phyloP scores from a whole-genome alignment of 2,113 vertebrate genomes.

The Eidolon helvum region DNA sequence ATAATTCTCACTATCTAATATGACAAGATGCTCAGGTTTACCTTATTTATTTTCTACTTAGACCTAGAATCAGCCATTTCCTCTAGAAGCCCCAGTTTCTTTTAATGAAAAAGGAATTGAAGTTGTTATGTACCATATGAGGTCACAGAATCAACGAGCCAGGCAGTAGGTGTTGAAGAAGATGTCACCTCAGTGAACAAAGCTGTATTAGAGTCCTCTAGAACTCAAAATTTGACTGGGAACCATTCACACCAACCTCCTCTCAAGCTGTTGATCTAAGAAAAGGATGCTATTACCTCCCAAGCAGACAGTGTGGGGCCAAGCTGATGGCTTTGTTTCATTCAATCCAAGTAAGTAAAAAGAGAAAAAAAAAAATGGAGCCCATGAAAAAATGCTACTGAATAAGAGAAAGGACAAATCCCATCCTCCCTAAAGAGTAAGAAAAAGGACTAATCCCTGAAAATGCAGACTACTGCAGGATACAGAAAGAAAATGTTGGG shows the following conservation, averaged over 20 bases:
- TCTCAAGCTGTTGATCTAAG: constrained; percentile 30
- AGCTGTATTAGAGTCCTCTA: not conserved
- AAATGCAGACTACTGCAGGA: not conserved
- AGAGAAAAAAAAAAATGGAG: not conserved
- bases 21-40: not conserved
- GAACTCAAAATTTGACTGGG: constrained; percentile 24
- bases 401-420: not conserved
- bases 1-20: not conserved
- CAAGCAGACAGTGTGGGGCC: not conserved
- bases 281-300: constrained; percentile 8
- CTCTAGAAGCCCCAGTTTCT: not conserved
- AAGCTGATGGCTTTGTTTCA: constrained; percentile 22
- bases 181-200: not conserved
- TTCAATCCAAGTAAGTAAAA: constrained; percentile 22
- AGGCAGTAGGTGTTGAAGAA: not conserved
- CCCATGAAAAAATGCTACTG: not conserved
- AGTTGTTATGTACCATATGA: not conserved
- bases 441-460: not conserved
- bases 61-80: not conserved
- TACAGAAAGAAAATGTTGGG: not conserved
- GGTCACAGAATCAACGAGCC: constrained; percentile 5
- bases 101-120: constrained; percentile 17
- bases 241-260: constrained; percentile 18
- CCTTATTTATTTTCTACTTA: not conserved
- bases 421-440: not conserved